Evolutionary conservation across 2,113 vertebrate genomes (phyloP).

Genomic region (Alexandromys fortis): DNA sequence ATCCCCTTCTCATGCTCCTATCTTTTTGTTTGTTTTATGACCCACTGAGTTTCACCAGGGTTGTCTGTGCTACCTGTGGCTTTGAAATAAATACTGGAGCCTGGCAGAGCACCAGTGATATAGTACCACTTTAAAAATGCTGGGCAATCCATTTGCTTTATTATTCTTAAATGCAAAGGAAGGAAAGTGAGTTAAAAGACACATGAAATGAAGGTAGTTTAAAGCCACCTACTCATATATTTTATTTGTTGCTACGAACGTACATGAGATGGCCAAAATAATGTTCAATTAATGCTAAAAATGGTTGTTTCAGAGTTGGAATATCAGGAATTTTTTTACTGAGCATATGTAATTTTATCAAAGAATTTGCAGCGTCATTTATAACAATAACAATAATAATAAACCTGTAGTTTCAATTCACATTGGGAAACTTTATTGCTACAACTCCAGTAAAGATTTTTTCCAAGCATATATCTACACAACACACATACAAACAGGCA

Average conservation of each 20-base stretch:
- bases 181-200: background rate
- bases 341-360: background rate
- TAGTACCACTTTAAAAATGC: background rate
- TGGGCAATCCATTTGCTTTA: background rate
- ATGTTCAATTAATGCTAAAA: background rate
- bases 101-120: too few species aligned
- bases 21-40: background rate
- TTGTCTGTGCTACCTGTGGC: background rate
- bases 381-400: background rate
- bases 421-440: background rate
- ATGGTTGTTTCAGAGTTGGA: background rate
- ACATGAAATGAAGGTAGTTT: background rate
- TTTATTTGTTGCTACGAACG: background rate
- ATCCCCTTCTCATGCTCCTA: background rate
- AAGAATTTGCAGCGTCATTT: background rate
- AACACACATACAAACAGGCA: background rate
- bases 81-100: background rate
- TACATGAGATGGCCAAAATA: background rate
- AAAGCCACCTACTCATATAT: background rate
- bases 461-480: background rate
- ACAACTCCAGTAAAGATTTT: background rate
- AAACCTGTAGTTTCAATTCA: background rate
- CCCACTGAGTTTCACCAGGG: background rate
- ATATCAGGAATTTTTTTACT: background rate
- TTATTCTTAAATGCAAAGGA: background rate